Conservation (phyloP, 2,113 vertebrate genomes). For the Corydoras sp. region DNA sequence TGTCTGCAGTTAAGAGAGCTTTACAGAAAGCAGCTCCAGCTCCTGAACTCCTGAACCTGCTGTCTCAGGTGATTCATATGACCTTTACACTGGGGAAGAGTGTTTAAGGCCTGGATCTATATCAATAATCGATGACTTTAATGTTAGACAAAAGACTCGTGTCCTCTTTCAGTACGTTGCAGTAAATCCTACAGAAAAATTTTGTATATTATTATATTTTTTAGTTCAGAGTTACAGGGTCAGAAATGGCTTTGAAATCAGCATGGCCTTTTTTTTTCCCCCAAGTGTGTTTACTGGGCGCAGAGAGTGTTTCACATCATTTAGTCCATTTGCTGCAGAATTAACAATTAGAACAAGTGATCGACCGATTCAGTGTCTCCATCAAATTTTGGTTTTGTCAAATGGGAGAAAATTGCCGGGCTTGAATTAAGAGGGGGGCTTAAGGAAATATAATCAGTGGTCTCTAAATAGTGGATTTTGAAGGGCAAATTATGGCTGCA, state of each 20-base stretch:
- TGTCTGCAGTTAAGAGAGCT: slow-evolving; percentile 26
- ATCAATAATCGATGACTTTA: too few species aligned
- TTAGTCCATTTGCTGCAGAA: slow-evolving; percentile 20
- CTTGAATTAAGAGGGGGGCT: slow-evolving; percentile 44
- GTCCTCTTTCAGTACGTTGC: too few species aligned
- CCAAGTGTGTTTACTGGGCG: not conserved
- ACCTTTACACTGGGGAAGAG: not conserved
- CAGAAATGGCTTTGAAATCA: too few species aligned
- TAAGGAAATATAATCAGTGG: slow-evolving; percentile 50
- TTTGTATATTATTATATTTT: too few species aligned
- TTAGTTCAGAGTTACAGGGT: too few species aligned
- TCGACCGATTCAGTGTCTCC: slow-evolving; percentile 38
- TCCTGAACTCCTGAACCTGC: slow-evolving; percentile 7
- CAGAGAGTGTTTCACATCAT: too few species aligned
- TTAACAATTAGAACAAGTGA: slow-evolving; percentile 43
- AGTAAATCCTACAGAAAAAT: too few species aligned
- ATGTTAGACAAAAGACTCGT: too few species aligned
- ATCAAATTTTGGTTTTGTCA: slow-evolving; percentile 35
- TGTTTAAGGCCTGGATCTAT: not conserved
- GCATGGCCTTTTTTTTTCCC: too few species aligned
- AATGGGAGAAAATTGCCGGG: slow-evolving; percentile 41
- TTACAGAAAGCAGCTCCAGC: slow-evolving; percentile 25
- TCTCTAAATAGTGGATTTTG: slow-evolving; percentile 47
- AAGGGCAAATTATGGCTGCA: slow-evolving; percentile 43
- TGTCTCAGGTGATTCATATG: not conserved